Percentiles rank a stretch among this genome's conserved stretches.
These are phyloP conservation scores for Channa maculata DNA, from an alignment of 2,113 vertebrate species.

Conservation along the genomic window DNA sequence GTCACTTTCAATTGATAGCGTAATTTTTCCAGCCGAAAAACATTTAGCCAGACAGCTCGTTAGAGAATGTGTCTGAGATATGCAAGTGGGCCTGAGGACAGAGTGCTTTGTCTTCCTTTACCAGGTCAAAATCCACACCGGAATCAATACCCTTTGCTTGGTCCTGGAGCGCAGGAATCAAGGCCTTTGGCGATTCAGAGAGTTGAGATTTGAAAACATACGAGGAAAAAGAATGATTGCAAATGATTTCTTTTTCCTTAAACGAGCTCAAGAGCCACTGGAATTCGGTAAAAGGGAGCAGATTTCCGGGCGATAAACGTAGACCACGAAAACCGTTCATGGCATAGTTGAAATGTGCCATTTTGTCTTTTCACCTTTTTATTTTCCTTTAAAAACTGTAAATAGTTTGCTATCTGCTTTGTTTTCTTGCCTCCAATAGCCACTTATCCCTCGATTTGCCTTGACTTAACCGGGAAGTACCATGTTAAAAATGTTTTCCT, in stretches of 20 bases:
- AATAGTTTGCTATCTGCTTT: conserved; percentile 13
- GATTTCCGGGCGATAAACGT: conserved; percentile 62
- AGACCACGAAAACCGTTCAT: too few species aligned
- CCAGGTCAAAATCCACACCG: conserved; percentile 48
- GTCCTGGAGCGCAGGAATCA: conserved; percentile 7
- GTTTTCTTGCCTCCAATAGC: conserved; percentile 6
- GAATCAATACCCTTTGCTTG: conserved; percentile 60
- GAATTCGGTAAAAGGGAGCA: conserved; percentile 46
- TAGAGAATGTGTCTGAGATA: conserved; percentile 58
- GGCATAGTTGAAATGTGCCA: background rate
- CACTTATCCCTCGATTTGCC: conserved; percentile 9
- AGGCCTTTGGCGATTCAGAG: background rate
- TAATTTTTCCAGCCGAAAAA: conserved; percentile 67
- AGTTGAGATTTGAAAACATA: conserved; percentile 6
- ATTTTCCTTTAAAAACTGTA: background rate
- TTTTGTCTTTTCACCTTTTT: conserved; percentile 4
- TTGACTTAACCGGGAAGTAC: conserved; percentile 21
- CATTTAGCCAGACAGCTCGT: conserved; percentile 63
- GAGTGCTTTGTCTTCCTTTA: conserved; percentile 44
- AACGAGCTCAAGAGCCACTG: background rate
- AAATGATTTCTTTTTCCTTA: conserved; percentile 34
- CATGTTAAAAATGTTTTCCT: background rate
- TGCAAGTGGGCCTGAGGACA: conserved; percentile 55
- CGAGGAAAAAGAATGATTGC: conserved; percentile 50
- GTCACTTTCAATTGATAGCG: conserved; percentile 64